phyloP scores from a whole-genome alignment of 2,797 vertebrate genomes.

The Fistularia tabacaria region DNA sequence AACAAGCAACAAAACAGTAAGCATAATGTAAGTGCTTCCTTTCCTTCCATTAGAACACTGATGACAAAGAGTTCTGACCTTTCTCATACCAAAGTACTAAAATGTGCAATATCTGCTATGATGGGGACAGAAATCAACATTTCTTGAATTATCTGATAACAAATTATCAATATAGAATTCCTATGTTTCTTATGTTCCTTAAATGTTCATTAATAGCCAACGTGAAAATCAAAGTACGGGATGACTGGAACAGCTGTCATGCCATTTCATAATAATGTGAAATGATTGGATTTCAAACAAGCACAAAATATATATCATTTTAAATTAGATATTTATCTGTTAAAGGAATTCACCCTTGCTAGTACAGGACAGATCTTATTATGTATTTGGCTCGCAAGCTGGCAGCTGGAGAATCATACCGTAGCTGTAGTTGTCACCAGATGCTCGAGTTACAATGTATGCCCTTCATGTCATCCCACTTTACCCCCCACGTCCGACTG shows the following conservation, averaged over 20 bases:
- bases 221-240: constrained; percentile 33
- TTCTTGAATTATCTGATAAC: constrained; percentile 3
- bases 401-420: constrained; percentile 71
- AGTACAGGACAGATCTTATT: constrained; percentile 83
- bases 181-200: constrained; percentile 17
- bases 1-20: too few species aligned
- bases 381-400: constrained; percentile 84
- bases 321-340: constrained; percentile 83
- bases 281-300: constrained; percentile 83
- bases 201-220: constrained; percentile 40
- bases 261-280: constrained; percentile 74
- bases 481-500: constrained; percentile 35
- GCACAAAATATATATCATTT: constrained; percentile 73
- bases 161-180: constrained; percentile 16
- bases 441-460: constrained; percentile 78
- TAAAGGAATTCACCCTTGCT: constrained; percentile 84
- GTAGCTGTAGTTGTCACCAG: constrained; percentile 79
- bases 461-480: constrained; percentile 70
- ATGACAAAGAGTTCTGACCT: too few species aligned
- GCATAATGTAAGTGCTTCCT: too few species aligned
- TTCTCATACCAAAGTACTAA: too few species aligned
- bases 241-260: constrained; percentile 55
- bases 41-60: too few species aligned
- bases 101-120: too few species aligned
- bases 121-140: not conserved